Evolutionary conservation across 2,113 vertebrate species (phyloP).

Genomic region (Nycticorax nycticorax): DNA sequence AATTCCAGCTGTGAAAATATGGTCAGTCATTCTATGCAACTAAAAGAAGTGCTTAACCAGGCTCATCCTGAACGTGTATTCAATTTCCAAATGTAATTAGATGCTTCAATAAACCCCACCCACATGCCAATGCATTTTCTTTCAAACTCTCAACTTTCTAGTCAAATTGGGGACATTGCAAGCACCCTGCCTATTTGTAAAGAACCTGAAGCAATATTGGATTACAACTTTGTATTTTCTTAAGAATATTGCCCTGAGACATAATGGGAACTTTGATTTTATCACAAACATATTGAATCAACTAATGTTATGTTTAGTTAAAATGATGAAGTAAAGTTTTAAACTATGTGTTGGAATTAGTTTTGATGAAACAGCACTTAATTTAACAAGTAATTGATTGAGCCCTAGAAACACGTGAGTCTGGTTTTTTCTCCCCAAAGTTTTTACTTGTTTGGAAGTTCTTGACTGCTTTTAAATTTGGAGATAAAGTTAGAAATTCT

Average conservation of each 20-base stretch:
- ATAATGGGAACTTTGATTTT: conserved; percentile 1
- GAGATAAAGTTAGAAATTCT: conserved; percentile 66
- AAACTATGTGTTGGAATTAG: conserved; percentile 8
- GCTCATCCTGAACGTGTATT: conserved; percentile 71
- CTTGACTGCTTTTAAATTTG: conserved; percentile 60
- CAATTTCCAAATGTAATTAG: conserved; percentile 77
- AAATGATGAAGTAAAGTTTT: conserved; percentile 33
- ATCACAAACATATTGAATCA: conserved; percentile 46
- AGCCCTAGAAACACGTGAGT: conserved; percentile 33
- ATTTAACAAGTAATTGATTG: background rate
- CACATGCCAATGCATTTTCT: conserved; percentile 68
- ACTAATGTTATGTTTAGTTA: conserved; percentile 60
- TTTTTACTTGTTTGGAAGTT: conserved; percentile 62
- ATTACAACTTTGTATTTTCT: conserved; percentile 71
- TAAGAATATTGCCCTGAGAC: conserved; percentile 40
- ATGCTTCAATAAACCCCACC: conserved; percentile 77
- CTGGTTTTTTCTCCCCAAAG: conserved; percentile 42
- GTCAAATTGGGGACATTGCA: conserved; percentile 57
- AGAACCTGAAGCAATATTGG: conserved; percentile 64
- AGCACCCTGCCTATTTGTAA: conserved; percentile 66
- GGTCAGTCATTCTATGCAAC: conserved; percentile 71
- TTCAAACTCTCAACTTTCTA: conserved; percentile 69
- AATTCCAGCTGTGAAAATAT: conserved; percentile 71
- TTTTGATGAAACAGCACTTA: background rate
- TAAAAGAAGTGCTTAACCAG: conserved; percentile 70